Conservation (phyloP, 2,797 vertebrate species). For the Gallinago solitaria region DNA sequence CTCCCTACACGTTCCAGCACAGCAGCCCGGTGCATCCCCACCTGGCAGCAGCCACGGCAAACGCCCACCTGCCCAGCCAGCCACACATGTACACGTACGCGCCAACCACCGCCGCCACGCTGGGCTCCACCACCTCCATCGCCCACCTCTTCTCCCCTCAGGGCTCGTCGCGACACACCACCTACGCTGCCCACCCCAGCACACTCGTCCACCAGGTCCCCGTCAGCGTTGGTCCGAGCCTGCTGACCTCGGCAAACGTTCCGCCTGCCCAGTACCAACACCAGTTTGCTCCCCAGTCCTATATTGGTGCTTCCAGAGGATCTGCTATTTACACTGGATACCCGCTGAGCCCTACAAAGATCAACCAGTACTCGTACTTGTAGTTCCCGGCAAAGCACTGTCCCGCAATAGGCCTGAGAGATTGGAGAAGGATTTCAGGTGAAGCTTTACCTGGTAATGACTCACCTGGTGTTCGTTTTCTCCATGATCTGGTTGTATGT, state of each 20-base stretch:
- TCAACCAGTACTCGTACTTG: constrained; percentile 94
- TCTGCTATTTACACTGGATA: constrained; percentile 91
- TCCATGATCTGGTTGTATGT: constrained; percentile 65
- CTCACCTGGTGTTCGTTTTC: constrained; percentile 76
- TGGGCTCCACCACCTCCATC: constrained; percentile 94
- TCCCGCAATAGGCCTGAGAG: constrained; percentile 54
- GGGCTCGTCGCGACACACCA: constrained; percentile 84
- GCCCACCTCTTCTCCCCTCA: constrained; percentile 90
- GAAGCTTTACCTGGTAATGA: constrained; percentile 62
- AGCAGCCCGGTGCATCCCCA: constrained; percentile 85
- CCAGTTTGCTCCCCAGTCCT: constrained; percentile 89
- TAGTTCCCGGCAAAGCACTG: constrained; percentile 67
- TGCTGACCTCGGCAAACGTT: constrained; percentile 85
- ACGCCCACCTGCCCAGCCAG: constrained; percentile 81
- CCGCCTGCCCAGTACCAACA: constrained; percentile 89
- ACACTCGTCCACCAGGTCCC: constrained; percentile 92
- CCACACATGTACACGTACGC: constrained; percentile 92
- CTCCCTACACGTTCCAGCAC: constrained; percentile 91
- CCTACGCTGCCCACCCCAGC: constrained; percentile 86
- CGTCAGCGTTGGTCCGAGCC: constrained; percentile 81
- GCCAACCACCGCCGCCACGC: constrained; percentile 85
- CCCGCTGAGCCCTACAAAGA: constrained; percentile 93
- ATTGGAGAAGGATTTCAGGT: constrained; percentile 61
- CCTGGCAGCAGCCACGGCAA: constrained; percentile 85
- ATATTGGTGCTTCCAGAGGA: constrained; percentile 86